Evolutionary conservation across 2,797 vertebrate genomes (phyloP).

Genomic region (Sciurus carolinensis): DNA sequence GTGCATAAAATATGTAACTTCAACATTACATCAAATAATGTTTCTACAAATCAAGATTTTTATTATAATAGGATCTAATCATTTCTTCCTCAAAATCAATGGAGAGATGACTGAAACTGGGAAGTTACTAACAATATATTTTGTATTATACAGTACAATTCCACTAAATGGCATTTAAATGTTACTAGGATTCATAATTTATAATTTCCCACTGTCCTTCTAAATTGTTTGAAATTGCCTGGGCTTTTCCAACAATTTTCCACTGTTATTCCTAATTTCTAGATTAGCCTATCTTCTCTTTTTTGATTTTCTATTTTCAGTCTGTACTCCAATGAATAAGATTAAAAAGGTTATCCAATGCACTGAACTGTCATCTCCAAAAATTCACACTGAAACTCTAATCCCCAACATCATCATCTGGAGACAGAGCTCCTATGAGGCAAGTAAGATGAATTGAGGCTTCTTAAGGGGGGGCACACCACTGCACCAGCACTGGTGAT

Average conservation of each 20-base stretch:
- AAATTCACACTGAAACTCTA: neutral
- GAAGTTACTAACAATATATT: neutral
- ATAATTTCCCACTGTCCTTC: constrained; percentile 4
- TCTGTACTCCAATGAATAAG: neutral
- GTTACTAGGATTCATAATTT: neutral
- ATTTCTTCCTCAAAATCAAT: constrained; percentile 4
- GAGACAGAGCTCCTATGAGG: neutral
- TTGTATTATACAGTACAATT: neutral
- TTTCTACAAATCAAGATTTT: neutral
- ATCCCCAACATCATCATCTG: neutral
- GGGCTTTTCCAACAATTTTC: constrained; percentile 8
- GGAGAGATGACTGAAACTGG: constrained; percentile 34
- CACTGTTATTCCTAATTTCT: constrained; percentile 13
- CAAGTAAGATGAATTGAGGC: neutral
- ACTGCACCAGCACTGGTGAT: neutral
- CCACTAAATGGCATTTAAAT: neutral
- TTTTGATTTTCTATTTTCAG: constrained; percentile 27
- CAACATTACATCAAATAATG: constrained; percentile 2
- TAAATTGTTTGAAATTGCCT: neutral
- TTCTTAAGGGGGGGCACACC: no score
- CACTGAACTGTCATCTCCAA: neutral
- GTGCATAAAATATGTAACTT: neutral
- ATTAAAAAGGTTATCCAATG: neutral
- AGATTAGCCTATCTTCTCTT: neutral
- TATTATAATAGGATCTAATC: neutral